Conservation (phyloP, 2,888 invertebrate genomes). For the Tachina lurida region DNA sequence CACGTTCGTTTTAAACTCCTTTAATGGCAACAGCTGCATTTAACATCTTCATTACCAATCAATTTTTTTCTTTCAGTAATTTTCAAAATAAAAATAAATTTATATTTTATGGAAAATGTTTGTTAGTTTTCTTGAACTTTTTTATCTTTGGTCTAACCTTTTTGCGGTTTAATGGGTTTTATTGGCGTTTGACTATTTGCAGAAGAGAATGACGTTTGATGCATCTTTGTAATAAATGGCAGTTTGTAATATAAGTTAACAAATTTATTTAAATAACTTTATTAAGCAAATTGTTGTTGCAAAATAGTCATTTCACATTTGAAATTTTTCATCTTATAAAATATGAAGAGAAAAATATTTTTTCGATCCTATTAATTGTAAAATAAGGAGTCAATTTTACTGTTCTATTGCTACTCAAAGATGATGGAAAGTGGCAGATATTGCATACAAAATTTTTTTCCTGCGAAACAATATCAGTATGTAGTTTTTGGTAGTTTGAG, state of each 20-base stretch:
- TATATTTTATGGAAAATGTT: slow-evolving; percentile 36
- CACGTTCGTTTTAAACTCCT: slow-evolving; percentile 44
- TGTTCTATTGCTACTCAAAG: too few species aligned
- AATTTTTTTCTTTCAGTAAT: slow-evolving; percentile 11
- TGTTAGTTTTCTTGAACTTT: slow-evolving; percentile 57
- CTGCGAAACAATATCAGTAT: too few species aligned
- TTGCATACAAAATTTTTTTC: too few species aligned
- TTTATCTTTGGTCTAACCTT: slow-evolving; percentile 70
- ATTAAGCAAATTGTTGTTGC: slow-evolving; percentile 26
- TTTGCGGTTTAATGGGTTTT: slow-evolving; percentile 55
- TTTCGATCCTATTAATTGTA: too few species aligned
- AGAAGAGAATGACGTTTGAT: slow-evolving; percentile 54
- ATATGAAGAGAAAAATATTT: too few species aligned
- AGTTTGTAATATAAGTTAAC: slow-evolving; percentile 54
- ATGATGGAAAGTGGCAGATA: too few species aligned
- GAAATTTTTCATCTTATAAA: too few species aligned
- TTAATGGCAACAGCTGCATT: slow-evolving; percentile 70
- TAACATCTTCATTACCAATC: slow-evolving; percentile 66
- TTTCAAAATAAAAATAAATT: slow-evolving; percentile 27
- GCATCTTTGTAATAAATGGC: slow-evolving; percentile 59
- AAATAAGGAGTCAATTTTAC: too few species aligned
- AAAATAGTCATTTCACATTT: neutral
- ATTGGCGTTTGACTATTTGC: slow-evolving; percentile 40
- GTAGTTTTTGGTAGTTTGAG: too few species aligned
- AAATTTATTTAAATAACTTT: slow-evolving; percentile 52